Percentiles rank a stretch among this genome's conserved stretches.
phyloP scores from a whole-genome alignment of 1,140 invertebrate genomes.

The Monomorium pharaonis region DNA sequence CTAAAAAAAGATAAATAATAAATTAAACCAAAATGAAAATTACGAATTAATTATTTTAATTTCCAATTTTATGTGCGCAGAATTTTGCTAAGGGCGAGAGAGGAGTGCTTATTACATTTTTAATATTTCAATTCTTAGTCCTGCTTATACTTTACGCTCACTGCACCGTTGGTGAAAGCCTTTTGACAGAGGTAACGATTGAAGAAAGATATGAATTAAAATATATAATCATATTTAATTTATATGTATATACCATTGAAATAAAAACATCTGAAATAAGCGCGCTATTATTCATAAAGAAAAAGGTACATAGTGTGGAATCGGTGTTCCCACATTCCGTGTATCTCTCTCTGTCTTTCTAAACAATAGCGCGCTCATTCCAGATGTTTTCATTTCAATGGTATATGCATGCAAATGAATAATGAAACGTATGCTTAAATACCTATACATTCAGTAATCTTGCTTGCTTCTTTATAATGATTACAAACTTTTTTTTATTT shows the following conservation, averaged over 20 bases:
- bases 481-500: neutral
- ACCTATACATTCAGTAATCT: neutral
- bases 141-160: slow-evolving; percentile 74
- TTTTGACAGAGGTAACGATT: slow-evolving; percentile 75
- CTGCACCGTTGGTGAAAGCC: slow-evolving; percentile 75
- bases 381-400: too few relatives aligned
- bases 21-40: too few relatives aligned
- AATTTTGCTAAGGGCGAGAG: slow-evolving; percentile 70
- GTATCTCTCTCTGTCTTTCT: too few relatives aligned
- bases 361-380: too few relatives aligned
- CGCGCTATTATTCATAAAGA: too few relatives aligned
- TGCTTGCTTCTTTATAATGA: neutral
- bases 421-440: neutral
- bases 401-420: too few relatives aligned
- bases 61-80: slow-evolving; percentile 55
- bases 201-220: neutral
- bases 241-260: neutral
- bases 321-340: too few relatives aligned
- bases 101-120: slow-evolving; percentile 72
- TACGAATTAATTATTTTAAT: neutral
- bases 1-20: too few relatives aligned
- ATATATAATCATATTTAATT: neutral
- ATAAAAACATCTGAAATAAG: too few relatives aligned
- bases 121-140: slow-evolving; percentile 76
- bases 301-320: too few relatives aligned